A percentile compares a stretch with the other conserved stretches of the same genome.
Evolutionary conservation across 2,888 invertebrate genomes (phyloP).

Genomic region (Dyspetes luteomarginatus): DNA sequence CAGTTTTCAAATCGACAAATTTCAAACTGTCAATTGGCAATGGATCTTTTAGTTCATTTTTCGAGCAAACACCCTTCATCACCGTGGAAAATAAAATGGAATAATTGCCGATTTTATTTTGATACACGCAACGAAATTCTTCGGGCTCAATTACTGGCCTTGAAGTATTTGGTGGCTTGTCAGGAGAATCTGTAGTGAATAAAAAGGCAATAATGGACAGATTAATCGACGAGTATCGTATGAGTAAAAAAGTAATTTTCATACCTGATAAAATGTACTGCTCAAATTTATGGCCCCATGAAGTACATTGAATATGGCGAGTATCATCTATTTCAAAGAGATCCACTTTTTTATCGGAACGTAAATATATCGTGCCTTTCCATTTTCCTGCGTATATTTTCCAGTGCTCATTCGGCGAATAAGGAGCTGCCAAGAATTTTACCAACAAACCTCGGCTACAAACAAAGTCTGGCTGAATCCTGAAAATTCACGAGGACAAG

Average conservation of each 20-base stretch:
- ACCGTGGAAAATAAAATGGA: conserved; percentile 90
- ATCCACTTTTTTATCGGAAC: conserved; percentile 87
- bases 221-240: too few relatives aligned
- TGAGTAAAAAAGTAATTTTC: neutral
- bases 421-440: conserved; percentile 88
- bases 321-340: conserved; percentile 85
- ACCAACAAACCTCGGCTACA: conserved; percentile 90
- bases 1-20: conserved; percentile 90
- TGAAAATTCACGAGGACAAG: conserved; percentile 39
- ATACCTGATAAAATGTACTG: conserved; percentile 88
- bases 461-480: conserved; percentile 85
- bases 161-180: conserved; percentile 84
- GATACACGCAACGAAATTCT: conserved; percentile 88
- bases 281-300: conserved; percentile 92
- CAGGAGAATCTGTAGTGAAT: conserved; percentile 83
- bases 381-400: conserved; percentile 88
- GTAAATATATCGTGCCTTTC: conserved; percentile 88
- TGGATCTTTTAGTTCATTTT: conserved; percentile 68
- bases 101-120: conserved; percentile 86
- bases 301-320: too few relatives aligned
- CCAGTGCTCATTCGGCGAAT: conserved; percentile 88
- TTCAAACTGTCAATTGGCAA: conserved; percentile 78
- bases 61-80: conserved; percentile 87
- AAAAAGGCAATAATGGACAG: neutral
- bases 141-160: conserved; percentile 87